Percentiles rank a stretch among this genome's conserved stretches.
phyloP scores from a whole-genome alignment of 2,797 vertebrate genomes.

The Acomys russatus region DNA sequence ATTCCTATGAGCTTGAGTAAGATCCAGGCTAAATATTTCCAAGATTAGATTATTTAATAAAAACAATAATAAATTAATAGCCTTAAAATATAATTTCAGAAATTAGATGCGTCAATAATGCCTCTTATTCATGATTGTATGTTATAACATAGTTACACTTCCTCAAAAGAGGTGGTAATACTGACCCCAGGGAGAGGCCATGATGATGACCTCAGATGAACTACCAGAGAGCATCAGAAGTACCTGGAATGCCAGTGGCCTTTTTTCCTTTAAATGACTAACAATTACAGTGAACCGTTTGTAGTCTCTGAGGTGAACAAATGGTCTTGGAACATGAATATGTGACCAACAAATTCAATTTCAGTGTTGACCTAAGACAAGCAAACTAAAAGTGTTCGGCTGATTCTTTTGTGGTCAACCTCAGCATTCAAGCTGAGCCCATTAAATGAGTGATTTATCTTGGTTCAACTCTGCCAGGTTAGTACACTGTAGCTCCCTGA shows the following conservation, averaged over 20 bases:
- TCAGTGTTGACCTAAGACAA: constrained; percentile 64
- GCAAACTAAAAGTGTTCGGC: neutral
- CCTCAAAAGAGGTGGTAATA: neutral
- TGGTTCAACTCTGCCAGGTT: constrained; percentile 35
- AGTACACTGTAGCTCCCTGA: neutral
- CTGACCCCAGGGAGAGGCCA: neutral
- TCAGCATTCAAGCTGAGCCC: constrained; percentile 43
- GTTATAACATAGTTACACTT: neutral
- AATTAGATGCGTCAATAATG: neutral
- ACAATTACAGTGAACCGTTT: constrained; percentile 37
- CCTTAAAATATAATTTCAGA: constrained; percentile 8
- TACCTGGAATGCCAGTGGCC: neutral
- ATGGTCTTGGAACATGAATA: constrained; percentile 47
- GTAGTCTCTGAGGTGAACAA: constrained; percentile 29
- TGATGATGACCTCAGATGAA: neutral
- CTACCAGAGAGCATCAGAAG: neutral
- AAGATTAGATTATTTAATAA: no score
- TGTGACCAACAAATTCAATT: constrained; percentile 66
- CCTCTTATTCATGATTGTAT: neutral
- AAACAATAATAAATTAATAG: no score
- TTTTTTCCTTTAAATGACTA: constrained; percentile 20
- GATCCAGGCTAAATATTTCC: neutral
- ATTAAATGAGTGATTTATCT: constrained; percentile 60
- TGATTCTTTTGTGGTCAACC: constrained; percentile 30
- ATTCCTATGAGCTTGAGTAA: neutral